Evolutionary conservation across 2,888 invertebrate genomes (phyloP).

Genomic region (Gryllus longicercus): DNA sequence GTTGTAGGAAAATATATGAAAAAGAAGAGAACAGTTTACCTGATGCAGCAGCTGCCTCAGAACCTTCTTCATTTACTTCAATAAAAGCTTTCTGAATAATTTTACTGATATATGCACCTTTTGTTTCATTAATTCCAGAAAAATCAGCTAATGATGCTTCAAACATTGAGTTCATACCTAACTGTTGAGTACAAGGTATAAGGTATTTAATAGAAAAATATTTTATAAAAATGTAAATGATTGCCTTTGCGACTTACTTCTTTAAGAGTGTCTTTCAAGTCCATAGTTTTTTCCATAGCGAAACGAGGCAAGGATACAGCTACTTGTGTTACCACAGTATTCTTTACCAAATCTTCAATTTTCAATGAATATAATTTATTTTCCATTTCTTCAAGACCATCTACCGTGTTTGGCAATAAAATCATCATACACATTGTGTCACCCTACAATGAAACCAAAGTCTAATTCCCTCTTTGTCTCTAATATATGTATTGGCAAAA

Average conservation of each 20-base stretch:
- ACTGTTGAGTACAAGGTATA: constrained; percentile 49
- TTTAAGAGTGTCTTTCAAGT: constrained; percentile 58
- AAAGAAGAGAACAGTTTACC: constrained; percentile 53
- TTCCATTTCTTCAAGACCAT: constrained; percentile 63
- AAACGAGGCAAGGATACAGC: constrained; percentile 73
- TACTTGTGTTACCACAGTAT: constrained; percentile 55
- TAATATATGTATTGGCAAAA: too few species aligned
- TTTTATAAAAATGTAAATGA: not conserved
- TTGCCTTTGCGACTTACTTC: constrained; percentile 54
- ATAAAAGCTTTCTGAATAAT: constrained; percentile 81
- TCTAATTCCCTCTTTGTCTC: too few species aligned
- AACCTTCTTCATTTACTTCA: constrained; percentile 82
- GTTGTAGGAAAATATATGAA: not conserved
- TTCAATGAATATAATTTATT: constrained; percentile 57
- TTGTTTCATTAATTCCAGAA: constrained; percentile 55
- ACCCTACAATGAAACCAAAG: not conserved
- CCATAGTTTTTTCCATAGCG: constrained; percentile 68
- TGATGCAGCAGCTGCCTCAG: constrained; percentile 79
- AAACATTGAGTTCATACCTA: constrained; percentile 70
- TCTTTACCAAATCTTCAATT: constrained; percentile 47
- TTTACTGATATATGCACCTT: constrained; percentile 59
- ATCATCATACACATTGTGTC: constrained; percentile 52
- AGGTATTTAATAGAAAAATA: too few species aligned
- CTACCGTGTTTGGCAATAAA: constrained; percentile 64
- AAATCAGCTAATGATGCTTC: constrained; percentile 58